Percentiles rank a stretch among this genome's conserved stretches.
Evolutionary conservation across 2,888 invertebrate species (phyloP).

Genomic region (Oegoconia quadripuncta): DNA sequence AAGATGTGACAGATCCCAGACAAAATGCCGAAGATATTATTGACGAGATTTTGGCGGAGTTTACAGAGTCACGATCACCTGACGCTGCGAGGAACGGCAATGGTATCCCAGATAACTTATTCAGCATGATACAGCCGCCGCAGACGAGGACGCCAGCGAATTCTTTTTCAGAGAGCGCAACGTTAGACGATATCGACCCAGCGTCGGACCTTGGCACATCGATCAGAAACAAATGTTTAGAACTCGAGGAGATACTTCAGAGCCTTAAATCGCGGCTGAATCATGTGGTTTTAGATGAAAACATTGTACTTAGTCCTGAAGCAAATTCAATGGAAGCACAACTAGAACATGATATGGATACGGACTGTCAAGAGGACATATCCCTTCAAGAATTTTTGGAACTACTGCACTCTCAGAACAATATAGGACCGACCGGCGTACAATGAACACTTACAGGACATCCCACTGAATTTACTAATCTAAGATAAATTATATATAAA

Average conservation of each 20-base stretch:
- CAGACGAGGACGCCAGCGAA: conserved; percentile 69
- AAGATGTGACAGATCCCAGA: conserved; percentile 64
- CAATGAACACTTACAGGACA: conserved; percentile 43
- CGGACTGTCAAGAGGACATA: conserved; percentile 73
- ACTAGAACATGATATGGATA: conserved; percentile 72
- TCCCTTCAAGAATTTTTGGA: conserved; percentile 74
- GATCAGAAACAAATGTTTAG: conserved; percentile 71
- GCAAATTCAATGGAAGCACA: conserved; percentile 71
- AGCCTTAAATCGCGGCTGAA: conserved; percentile 72
- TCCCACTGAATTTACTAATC: conserved; percentile 34
- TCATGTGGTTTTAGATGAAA: conserved; percentile 72
- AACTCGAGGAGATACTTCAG: conserved; percentile 72
- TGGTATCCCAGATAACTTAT: conserved; percentile 57
- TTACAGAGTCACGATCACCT: conserved; percentile 63
- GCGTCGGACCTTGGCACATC: conserved; percentile 71
- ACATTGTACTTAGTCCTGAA: conserved; percentile 71
- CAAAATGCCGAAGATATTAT: conserved; percentile 73
- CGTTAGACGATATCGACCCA: conserved; percentile 72
- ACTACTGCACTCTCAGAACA: conserved; percentile 69
- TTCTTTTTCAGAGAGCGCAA: conserved; percentile 64
- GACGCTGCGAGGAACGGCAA: conserved; percentile 52
- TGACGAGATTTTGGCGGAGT: conserved; percentile 71
- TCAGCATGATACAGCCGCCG: conserved; percentile 67
- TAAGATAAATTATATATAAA: conserved; percentile 51
- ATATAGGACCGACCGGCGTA: conserved; percentile 56